Percentiles rank a stretch among this genome's conserved stretches.
Conservation (phyloP, 1,140 invertebrate genomes). For the Lethocerus indicus region DNA sequence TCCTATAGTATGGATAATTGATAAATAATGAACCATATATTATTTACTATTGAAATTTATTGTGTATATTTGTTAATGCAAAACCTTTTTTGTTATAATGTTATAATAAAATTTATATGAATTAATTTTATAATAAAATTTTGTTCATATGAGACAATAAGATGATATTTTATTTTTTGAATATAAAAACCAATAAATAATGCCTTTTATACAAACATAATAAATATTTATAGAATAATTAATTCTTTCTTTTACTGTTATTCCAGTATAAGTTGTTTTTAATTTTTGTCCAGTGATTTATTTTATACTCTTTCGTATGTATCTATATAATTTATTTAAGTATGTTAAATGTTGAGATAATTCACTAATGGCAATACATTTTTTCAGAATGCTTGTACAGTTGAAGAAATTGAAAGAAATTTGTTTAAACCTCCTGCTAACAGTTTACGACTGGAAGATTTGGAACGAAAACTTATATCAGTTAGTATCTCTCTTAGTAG, state of each 20-base stretch:
- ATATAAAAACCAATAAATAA: too few species aligned
- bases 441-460: constrained; percentile 11
- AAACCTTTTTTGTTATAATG: too few species aligned
- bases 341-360: background rate
- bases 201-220: too few species aligned
- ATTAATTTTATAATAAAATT: too few species aligned
- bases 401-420: constrained; percentile 33
- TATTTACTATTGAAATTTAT: too few species aligned
- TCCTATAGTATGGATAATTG: too few species aligned
- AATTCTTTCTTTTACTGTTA: background rate
- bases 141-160: too few species aligned
- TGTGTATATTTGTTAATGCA: too few species aligned
- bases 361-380: constrained; percentile 4
- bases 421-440: constrained; percentile 8
- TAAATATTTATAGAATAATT: too few species aligned
- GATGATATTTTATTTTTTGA: too few species aligned
- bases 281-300: background rate
- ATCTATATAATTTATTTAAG: background rate
- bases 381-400: constrained; percentile 30
- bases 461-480: constrained; percentile 11
- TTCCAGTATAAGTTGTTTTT: background rate
- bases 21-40: too few species aligned
- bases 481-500: constrained; percentile 1
- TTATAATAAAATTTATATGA: too few species aligned
- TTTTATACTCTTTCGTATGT: background rate